These are phyloP conservation scores for Archips xylosteana DNA, from an alignment of 2,888 invertebrate genomes.

Conservation along the genomic window DNA sequence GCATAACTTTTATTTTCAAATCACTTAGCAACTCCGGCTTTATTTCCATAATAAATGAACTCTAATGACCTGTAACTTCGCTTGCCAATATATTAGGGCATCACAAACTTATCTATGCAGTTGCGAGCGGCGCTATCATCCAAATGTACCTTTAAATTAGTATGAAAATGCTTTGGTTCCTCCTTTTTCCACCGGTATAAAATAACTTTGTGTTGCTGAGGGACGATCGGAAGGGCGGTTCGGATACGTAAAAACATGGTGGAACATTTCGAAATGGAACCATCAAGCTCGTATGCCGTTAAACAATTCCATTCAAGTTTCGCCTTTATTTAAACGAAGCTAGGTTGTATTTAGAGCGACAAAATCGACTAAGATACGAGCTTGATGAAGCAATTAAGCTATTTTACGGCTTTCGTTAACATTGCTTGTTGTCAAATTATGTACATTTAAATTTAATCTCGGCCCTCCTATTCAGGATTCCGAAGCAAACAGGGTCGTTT, in stretches of 20 bases:
- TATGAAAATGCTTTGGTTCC: neutral
- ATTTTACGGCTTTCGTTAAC: constrained; percentile 31
- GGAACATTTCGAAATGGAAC: constrained; percentile 5
- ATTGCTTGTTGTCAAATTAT: constrained; percentile 30
- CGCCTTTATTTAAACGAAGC: neutral
- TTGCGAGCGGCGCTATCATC: neutral
- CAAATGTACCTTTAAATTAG: neutral
- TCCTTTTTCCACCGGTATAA: neutral
- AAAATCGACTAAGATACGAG: neutral
- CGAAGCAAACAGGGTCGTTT: constrained; percentile 29
- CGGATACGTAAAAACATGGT: constrained; percentile 32
- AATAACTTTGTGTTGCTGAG: constrained; percentile 11
- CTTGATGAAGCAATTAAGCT: neutral
- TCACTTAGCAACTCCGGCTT: constrained; percentile 1
- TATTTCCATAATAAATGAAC: constrained; percentile 14
- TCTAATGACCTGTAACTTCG: constrained; percentile 16
- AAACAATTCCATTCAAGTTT: neutral
- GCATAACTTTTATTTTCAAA: neutral
- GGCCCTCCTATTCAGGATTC: constrained; percentile 16
- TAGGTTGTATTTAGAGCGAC: neutral
- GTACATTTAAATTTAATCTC: constrained; percentile 39
- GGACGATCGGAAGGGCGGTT: constrained; percentile 21
- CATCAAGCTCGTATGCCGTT: neutral
- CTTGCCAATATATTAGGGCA: constrained; percentile 5
- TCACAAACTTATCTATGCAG: neutral